Percentiles rank a stretch among this genome's conserved stretches.
Conservation (phyloP, 2,797 vertebrate genomes). For the Rhabdophis nuchalis region DNA sequence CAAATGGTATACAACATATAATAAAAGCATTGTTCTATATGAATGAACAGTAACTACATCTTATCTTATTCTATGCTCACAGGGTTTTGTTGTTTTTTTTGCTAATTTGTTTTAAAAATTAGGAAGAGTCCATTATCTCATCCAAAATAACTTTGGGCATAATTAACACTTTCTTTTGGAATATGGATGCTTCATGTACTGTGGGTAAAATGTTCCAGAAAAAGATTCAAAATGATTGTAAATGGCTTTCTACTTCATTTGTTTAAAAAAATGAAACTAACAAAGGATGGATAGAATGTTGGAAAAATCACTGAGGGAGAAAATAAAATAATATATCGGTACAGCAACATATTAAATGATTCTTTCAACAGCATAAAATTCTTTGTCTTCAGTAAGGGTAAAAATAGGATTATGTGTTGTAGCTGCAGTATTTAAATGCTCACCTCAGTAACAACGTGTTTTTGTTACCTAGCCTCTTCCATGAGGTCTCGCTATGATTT, state of each 20-base stretch:
- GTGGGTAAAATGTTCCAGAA: neutral
- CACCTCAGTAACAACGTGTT: neutral
- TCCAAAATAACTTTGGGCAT: constrained; percentile 19
- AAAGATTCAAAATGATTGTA: neutral
- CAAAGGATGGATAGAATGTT: constrained; percentile 14
- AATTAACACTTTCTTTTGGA: neutral
- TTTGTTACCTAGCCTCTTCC: neutral
- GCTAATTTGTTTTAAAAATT: constrained; percentile 27
- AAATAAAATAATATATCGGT: constrained; percentile 29
- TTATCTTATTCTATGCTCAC: constrained; percentile 18
- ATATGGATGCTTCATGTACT: neutral
- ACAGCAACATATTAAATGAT: constrained; percentile 15
- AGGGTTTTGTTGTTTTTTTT: neutral
- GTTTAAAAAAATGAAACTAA: neutral
- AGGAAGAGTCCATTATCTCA: constrained; percentile 38
- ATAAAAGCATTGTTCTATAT: neutral
- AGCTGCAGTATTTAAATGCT: neutral
- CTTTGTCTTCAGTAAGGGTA: constrained; percentile 19
- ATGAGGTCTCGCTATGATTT: neutral
- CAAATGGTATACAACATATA: neutral
- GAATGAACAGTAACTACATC: neutral
- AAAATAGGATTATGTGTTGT: constrained; percentile 27
- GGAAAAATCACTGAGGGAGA: constrained; percentile 19
- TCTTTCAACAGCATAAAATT: constrained; percentile 29
- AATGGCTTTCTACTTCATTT: neutral